A percentile compares a stretch with the other conserved stretches of the same genome.
Conservation (phyloP, 35 echinoderm and acorn worm species). For the Diadema setosum region DNA sequence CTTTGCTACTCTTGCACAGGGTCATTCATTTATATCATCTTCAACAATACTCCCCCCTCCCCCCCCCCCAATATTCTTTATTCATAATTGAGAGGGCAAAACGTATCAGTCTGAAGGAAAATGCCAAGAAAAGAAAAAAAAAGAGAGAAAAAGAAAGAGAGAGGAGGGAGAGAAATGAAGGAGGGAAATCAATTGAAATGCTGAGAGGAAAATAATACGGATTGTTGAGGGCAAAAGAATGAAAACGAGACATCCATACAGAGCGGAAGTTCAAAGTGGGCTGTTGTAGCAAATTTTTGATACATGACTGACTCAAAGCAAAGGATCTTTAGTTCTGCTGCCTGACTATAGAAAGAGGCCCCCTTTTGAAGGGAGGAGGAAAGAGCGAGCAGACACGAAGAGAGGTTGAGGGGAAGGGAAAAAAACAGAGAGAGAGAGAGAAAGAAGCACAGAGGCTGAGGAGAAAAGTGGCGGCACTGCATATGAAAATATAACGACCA, state of each 20-base stretch:
- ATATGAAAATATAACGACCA: too few species aligned
- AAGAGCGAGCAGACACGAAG: not conserved
- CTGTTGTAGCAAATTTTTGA: slow-evolving; percentile 24
- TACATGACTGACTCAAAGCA: slow-evolving; percentile 16
- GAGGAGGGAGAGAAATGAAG: not conserved
- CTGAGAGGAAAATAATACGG: too few species aligned
- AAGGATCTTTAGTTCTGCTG: not conserved
- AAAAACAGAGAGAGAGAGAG: not conserved
- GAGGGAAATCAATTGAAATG: not conserved
- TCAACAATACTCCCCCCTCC: not conserved
- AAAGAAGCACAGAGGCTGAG: too few species aligned
- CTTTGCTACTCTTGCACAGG: not conserved
- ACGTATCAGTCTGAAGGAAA: not conserved
- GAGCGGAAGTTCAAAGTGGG: slow-evolving; percentile 31
- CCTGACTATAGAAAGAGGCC: not conserved
- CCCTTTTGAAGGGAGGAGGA: not conserved
- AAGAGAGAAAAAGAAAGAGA: not conserved
- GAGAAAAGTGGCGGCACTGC: too few species aligned
- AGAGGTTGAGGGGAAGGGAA: not conserved
- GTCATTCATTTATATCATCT: not conserved
- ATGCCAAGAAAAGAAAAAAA: not conserved
- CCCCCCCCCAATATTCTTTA: not conserved
- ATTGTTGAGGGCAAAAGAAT: not conserved
- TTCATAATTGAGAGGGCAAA: not conserved
- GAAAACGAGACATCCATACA: not conserved